These are phyloP conservation scores for Elanoides forficatus DNA, from an alignment of 2,113 vertebrate species.

Conservation along the genomic window DNA sequence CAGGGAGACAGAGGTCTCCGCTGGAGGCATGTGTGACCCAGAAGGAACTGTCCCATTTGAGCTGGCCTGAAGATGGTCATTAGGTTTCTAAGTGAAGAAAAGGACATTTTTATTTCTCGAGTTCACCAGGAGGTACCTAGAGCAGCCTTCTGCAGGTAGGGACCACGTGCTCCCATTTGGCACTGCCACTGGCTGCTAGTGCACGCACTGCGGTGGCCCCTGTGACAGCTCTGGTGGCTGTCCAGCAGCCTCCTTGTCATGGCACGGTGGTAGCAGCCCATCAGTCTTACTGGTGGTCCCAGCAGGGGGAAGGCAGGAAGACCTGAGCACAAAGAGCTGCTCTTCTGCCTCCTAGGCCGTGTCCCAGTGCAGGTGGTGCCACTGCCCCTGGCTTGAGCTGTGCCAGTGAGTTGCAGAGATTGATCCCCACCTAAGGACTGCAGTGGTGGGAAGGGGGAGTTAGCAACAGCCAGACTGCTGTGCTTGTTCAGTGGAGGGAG, in stretches of 20 bases:
- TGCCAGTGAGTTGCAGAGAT: background rate
- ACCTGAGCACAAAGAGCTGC: background rate
- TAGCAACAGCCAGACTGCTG: background rate
- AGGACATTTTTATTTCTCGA: background rate
- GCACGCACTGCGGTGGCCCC: accelerated
- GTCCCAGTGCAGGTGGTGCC: background rate
- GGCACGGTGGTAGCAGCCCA: background rate
- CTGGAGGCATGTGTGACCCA: background rate
- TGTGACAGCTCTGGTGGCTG: background rate
- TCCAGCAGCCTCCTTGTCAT: background rate
- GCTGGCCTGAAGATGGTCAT: background rate
- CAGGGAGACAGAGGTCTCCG: background rate
- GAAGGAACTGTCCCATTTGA: background rate
- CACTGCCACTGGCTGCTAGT: background rate
- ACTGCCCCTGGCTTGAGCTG: background rate
- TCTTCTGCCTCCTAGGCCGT: background rate
- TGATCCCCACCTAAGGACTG: background rate
- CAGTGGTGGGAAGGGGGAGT: background rate
- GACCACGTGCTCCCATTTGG: background rate
- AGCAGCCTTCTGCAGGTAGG: background rate
- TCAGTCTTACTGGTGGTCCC: background rate
- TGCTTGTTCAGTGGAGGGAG: background rate
- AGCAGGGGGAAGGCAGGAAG: background rate
- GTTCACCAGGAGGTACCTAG: background rate
- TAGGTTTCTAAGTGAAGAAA: background rate